Percentiles rank a stretch among this genome's conserved stretches.
Conservation (phyloP, 2,888 invertebrate species). For the Parnassius smintheus region DNA sequence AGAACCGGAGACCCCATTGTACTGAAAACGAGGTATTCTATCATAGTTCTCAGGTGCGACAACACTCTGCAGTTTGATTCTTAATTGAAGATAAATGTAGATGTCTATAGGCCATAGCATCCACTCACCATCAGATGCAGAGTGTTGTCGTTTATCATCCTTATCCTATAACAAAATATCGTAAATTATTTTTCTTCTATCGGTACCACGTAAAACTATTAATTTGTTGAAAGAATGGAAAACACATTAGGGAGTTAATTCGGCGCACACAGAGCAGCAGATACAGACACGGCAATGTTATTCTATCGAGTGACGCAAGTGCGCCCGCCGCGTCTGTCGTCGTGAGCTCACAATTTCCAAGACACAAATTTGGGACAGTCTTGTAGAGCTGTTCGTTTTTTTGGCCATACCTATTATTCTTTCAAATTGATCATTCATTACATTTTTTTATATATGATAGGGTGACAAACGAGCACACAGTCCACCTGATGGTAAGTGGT, state of each 20-base stretch:
- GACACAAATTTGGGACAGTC: constrained; percentile 52
- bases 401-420: neutral
- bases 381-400: constrained; percentile 2
- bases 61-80: too few relatives aligned
- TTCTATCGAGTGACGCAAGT: constrained; percentile 50
- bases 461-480: too few relatives aligned
- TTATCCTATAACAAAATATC: neutral
- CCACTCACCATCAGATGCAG: too few relatives aligned
- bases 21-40: too few relatives aligned
- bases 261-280: constrained; percentile 18
- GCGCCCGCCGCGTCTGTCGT: neutral
- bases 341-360: constrained; percentile 47
- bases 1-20: too few relatives aligned
- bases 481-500: too few relatives aligned
- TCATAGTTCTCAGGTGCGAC: too few relatives aligned
- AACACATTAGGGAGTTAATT: constrained; percentile 46
- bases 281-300: constrained; percentile 34
- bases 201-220: constrained; percentile 36
- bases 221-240: constrained; percentile 51
- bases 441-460: too few relatives aligned
- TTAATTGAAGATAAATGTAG: too few relatives aligned
- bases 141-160: too few relatives aligned
- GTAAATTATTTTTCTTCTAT: constrained; percentile 25
- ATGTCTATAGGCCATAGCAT: too few relatives aligned
- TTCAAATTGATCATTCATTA: neutral